Evolutionary conservation across 2,797 vertebrate species (phyloP).

Genomic region (Rhinella marina): DNA sequence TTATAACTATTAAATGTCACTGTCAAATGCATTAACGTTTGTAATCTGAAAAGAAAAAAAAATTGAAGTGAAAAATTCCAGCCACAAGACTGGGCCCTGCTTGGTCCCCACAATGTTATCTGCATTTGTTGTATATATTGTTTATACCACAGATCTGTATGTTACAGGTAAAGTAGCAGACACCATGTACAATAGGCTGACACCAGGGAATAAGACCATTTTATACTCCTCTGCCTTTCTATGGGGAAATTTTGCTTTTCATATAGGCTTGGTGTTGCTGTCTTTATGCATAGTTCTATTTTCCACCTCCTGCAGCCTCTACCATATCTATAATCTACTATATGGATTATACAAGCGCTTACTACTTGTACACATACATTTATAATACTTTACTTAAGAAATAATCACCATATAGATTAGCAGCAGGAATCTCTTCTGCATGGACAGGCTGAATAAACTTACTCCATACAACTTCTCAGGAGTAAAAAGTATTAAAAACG

Average conservation of each 20-base stretch:
- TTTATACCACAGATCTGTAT: background rate
- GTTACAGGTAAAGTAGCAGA: background rate
- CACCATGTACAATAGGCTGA: background rate
- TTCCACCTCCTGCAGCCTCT: background rate
- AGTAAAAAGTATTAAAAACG: background rate
- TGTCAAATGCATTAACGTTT: background rate
- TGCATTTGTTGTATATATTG: background rate
- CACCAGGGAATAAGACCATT: background rate
- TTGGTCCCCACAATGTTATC: background rate
- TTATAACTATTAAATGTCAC: background rate
- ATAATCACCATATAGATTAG: background rate
- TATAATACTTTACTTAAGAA: background rate
- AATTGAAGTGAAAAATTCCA: background rate
- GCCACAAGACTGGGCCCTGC: background rate
- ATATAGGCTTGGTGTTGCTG: background rate
- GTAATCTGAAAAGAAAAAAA: background rate
- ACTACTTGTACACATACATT: background rate
- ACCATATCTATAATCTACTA: background rate
- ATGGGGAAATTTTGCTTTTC: background rate
- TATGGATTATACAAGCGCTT: background rate
- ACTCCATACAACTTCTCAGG: background rate
- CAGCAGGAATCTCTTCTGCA: background rate
- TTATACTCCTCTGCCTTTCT: background rate
- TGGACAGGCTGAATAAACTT: background rate
- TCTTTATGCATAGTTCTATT: background rate